Evolutionary conservation across 1,140 invertebrate genomes (phyloP), one percentile per base, ranked within the genome.

Genomic region (Drosophila hydei): DNA sequence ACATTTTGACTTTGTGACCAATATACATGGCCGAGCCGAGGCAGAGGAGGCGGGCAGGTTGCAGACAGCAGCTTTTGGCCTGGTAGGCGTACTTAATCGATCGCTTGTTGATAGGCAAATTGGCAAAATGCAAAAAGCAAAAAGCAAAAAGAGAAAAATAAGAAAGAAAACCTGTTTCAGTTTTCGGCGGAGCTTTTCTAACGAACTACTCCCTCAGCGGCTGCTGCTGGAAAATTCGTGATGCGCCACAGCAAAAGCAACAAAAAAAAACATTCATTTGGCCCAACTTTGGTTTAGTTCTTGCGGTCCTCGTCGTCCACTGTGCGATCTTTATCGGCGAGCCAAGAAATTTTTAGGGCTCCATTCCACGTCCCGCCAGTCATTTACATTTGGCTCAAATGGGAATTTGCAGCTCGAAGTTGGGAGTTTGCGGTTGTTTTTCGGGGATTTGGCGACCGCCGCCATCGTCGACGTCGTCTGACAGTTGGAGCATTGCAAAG

Each of bases 91-190:
- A 80, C 88, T 84, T 88, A 90, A 90, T 90, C 88, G 88, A 90
- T 90, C 84, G 89, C 87, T 89, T 91, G 89, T 91, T 91, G 89
- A 90, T 91, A 90, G 89, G 89, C 85, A 91, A 91, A 91, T 90
- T 90, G 83, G 76, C 80, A 90, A 85, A 83, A 89, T 59, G 58
- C 74, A 69, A 83, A 88, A 74, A 45, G 45, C 9, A 19, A 25
- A 43, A 25, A 30, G 27, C 27, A 30, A 30, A 30, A 30, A 33
- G 30, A 33, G 30, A 33, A 33, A 33, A 11, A 33, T 33, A 12
- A 11, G 11, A 33, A 33, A 14, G 4, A 50, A 58, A 84, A 91
- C 89, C 89, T 90, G 89, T 90, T 89, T 69, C 61, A 16, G 21
- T 63, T 73, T 51, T 58, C 30, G 19, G 63, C 21, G 33, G 43